Base-by-base conservation (phyloP, 2,888 invertebrate species). In the Himalopsyche kuldschensis region DNA sequence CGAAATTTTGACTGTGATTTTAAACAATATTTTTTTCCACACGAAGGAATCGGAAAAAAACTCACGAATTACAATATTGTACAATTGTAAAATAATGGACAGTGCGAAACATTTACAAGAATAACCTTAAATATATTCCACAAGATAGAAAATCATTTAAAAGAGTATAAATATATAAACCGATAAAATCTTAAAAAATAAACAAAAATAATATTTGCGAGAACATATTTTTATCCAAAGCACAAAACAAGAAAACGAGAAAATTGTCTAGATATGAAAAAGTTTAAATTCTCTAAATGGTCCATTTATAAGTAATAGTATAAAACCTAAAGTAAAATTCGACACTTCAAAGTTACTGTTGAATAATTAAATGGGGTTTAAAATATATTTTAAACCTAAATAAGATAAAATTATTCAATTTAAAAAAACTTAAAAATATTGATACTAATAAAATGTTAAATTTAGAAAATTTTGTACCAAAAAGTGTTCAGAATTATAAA, bases 381-480 rank as follows among this genome's bases (percentile, higher is more conserved):
- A 27, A 69, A 69, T 30, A 30, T 55, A 69, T 30, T 27, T 69
- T 69, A 30, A 69, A 3, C 69, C 69, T 30, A 69, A 27, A 41
- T 46, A 48, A 78, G 31, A 78, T 78, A 27, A 78, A 31, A 78
- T 78, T 48, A 80, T 80, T 63, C 27, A 69, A 69, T 69, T 48
- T 48, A n/a, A n/a, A 69, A 80, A 69, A 80, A 80, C 79, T 41
- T 80, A 80, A 15, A 20, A 41, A 32, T 79, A 79, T 35, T 31
- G 63, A 79, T 63, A 35, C 63, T 63, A 27, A 79, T 63, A 79
- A 79, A 63, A 55, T 15, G 11, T 79, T 79, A 48, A 79, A 80
- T 46, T 75, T 80, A 80, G 46, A 20, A 80, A 79, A 80, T 80
- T 80, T 80, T 80, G 80, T 80, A 80, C 80, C 80, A 80, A 80